Base-by-base conservation (phyloP, 1,140 invertebrate species). In the Tribolium madens region DNA sequence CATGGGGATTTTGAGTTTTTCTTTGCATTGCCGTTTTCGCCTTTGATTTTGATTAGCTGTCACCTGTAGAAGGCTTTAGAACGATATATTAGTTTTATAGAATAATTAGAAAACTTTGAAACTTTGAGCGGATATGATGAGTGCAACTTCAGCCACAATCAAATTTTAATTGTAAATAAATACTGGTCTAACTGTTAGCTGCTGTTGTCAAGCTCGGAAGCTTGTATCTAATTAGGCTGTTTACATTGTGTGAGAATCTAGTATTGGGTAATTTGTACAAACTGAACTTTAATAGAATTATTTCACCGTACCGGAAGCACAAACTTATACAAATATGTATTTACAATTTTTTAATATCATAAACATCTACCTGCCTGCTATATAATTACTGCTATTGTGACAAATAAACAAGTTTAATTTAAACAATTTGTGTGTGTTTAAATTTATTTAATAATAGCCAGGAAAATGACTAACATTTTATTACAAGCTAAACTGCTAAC, bases 121-220 rank as follows among this genome's bases (percentile, higher is more conserved):
- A 33, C 57, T 64, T 14, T 9, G 2, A 9, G 1, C 13, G 21
- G 57, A 33, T 64, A 12, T 12, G n/a, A n/a, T n/a, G 57, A 64
- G 57, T 64, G 57, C 57, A 64, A 64, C 26, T 64, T 64, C 57
- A 64, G 17, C 57, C 57, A 33, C 57, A 64, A 64, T 64, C 57
- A 13, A n/a, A 33, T 31, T 64, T 64, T 64, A 31, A 64, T 64
- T 18, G 57, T 33, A 33, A 64, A 64, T 64, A 64, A 33, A 64
- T 33, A 14, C n/a, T 12, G 36, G 9, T 64, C 31, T 57, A 12
- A 57, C 18, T 57, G 52, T 57, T 57, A 17, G 15, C 52, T 12
- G 52, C 18, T 42, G 18, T 57, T 57, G 52, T 50, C 48, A 14
- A 57, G 18, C 52, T 57, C 17, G 15, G 52, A 57, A 57, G 15